Base-by-base conservation (phyloP, 2,797 vertebrate genomes). In the Schizothorax lantsangensis region DNA sequence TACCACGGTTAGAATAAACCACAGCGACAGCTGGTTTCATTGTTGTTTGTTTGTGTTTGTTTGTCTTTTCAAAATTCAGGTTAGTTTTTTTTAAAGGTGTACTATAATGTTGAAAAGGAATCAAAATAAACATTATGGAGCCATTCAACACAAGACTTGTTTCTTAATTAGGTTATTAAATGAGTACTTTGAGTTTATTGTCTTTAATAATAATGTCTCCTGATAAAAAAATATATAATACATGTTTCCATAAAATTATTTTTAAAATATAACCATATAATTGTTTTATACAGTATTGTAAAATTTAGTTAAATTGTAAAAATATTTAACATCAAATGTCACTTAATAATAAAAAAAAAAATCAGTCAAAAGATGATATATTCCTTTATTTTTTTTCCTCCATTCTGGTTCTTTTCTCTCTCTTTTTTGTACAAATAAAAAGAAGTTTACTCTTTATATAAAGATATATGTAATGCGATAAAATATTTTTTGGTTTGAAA, bases 361-460 rank as follows among this genome's bases (percentile, higher is more conserved):
- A 26, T 4, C 30, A 69, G 52, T 68, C 85, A 77, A 88, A 91
- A 90, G 82, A 90, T 87, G 90, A 95, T 93, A 93, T 89, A 92
- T 89, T 92, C 91, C 84, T 95, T 96, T 95, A 95, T 95, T 95
- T 82, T 81, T 79, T 52, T 88, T 90, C 92, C 81, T 74, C 89
- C 54, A 80, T 91, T 91, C 83, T 83, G 91, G 86, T 87, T 90
- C 89, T 92, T 91, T 80, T 86, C 89, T 92, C 90, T 91, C 84
- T 94, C n/a, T 91, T 94, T 57, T 92, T 95, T 95, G 91, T 94
- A 94, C 93, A 95, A 94, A 94, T 93, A 91, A 89, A 91, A 94
- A 88, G 83, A 93, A 90, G 92, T 91, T 90, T 92, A 94, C 91
- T 95, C 92, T 94, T 91, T 90, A 90, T 94, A 93, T 91, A 93